Percentiles rank a stretch among this genome's conserved stretches.
Conservation (phyloP, 2,888 invertebrate genomes). For the Horisme vitalbata region DNA sequence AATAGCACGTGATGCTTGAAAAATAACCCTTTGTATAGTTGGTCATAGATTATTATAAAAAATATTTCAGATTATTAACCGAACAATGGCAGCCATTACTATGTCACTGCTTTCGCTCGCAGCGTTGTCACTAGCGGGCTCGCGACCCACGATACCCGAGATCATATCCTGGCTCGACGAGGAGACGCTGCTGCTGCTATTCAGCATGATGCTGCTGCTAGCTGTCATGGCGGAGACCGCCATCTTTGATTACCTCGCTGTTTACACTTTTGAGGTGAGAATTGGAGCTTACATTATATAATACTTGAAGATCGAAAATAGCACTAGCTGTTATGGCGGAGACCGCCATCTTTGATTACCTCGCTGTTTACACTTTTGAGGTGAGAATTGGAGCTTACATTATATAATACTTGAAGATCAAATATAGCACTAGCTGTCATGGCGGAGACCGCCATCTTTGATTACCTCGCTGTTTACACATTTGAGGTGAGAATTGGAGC, state of each 20-base stretch:
- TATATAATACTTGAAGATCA: no score
- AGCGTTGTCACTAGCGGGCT: constrained; percentile 86
- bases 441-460: constrained; percentile 93
- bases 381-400: no score
- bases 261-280: constrained; percentile 87
- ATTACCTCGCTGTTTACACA: constrained; percentile 90
- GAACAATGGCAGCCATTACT: constrained; percentile 90
- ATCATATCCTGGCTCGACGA: constrained; percentile 92
- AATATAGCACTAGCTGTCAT: constrained; percentile 92
- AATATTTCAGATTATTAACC: constrained; percentile 85
- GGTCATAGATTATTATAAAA: no score
- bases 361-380: constrained; percentile 89
- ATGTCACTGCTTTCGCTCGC: constrained; percentile 89
- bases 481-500: constrained; percentile 84
- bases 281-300: no score
- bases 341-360: constrained; percentile 92
- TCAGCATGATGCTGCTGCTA: constrained; percentile 94
- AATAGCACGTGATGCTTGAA: no score
- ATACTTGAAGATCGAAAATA: no score
- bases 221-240: constrained; percentile 93
- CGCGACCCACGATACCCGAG: constrained; percentile 88
- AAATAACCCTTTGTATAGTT: no score
- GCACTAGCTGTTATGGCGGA: constrained; percentile 92
- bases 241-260: constrained; percentile 91
- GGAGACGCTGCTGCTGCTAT: constrained; percentile 88